Evolutionary conservation across 92 coral and sea anemone genomes (phyloP).

Genomic region (Parazoanthus swiftii): DNA sequence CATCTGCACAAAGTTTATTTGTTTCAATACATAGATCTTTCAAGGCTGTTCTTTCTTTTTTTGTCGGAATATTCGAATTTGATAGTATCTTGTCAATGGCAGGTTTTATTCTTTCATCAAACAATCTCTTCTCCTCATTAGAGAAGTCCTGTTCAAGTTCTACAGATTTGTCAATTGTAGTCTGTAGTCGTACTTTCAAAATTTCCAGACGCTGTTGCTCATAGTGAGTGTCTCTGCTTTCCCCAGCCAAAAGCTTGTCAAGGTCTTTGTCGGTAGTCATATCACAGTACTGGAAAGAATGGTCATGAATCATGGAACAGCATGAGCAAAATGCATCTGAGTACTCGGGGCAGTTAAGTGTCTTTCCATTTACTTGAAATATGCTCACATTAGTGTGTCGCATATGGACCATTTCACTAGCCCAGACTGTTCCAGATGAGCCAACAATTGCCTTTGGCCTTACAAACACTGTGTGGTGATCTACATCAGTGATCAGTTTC

Average conservation of each 20-base stretch:
- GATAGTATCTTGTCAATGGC: neutral
- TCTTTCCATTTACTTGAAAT: slow-evolving; percentile 33
- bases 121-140: slow-evolving; percentile 28
- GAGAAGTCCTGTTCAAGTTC: slow-evolving; percentile 28
- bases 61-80: too few relatives aligned
- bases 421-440: slow-evolving; percentile 48
- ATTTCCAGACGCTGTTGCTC: slow-evolving; percentile 25
- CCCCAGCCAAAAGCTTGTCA: slow-evolving; percentile 44
- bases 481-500: slow-evolving; percentile 11
- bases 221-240: slow-evolving; percentile 3
- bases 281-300: slow-evolving; percentile 25
- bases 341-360: slow-evolving; percentile 13
- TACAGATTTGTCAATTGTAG: slow-evolving; percentile 17
- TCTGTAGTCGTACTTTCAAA: slow-evolving; percentile 21
- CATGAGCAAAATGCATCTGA: slow-evolving; percentile 36
- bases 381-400: slow-evolving; percentile 18
- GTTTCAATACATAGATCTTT: too few relatives aligned
- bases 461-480: slow-evolving; percentile 30
- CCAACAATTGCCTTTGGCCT: slow-evolving; percentile 24
- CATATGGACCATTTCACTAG: slow-evolving; percentile 41
- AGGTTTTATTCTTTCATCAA: slow-evolving; percentile 32
- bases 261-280: slow-evolving; percentile 38
- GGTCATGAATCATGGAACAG: slow-evolving; percentile 36
- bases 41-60: too few relatives aligned
- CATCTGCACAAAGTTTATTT: too few relatives aligned